phyloP scores from a whole-genome alignment of 2,113 vertebrate genomes.

The Anser cygnoides region DNA sequence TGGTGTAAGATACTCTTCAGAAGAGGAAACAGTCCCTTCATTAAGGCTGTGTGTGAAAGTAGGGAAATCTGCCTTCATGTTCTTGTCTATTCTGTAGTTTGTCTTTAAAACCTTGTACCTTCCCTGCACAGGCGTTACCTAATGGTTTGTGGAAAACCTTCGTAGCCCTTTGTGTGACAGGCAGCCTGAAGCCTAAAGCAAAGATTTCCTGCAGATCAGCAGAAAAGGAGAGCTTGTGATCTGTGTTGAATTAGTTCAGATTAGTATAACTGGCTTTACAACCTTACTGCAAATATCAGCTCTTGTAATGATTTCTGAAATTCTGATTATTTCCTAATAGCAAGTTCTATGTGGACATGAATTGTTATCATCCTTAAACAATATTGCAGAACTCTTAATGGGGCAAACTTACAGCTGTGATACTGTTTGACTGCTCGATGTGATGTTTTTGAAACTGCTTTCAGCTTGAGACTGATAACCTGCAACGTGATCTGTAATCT shows the following conservation, averaged over 20 bases:
- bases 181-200: neutral
- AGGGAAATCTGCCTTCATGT: neutral
- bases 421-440: neutral
- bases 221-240: constrained; percentile 17
- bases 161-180: neutral
- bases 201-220: constrained; percentile 3
- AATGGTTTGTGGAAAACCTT: neutral
- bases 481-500: neutral
- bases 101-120: neutral
- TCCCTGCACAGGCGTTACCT: neutral
- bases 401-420: neutral
- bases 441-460: neutral
- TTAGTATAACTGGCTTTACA: neutral
- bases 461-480: neutral
- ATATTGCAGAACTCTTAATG: neutral
- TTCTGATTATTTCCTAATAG: neutral
- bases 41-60: neutral
- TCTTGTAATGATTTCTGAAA: neutral
- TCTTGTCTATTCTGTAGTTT: neutral
- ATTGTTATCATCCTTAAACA: neutral
- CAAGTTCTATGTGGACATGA: neutral
- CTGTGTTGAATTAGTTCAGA: neutral
- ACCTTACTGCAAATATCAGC: neutral
- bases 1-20: neutral
- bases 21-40: neutral